Percentiles rank a stretch among this genome's conserved stretches.
phyloP scores from a whole-genome alignment of 2,797 vertebrate species.

The Tympanoctomys barrerae region DNA sequence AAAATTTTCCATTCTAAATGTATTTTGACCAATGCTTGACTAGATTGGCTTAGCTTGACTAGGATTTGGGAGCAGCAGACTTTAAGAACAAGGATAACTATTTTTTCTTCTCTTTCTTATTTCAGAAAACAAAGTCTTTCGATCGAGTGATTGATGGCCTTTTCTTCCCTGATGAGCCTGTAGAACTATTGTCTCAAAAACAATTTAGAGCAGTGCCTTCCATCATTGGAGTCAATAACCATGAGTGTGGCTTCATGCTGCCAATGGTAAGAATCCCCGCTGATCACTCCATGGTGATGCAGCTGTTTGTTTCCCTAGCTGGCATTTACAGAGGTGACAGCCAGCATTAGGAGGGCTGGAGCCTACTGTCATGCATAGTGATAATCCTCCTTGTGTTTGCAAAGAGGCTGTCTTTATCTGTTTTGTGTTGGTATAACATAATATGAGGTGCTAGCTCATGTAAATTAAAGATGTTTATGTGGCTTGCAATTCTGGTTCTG shows the following conservation, averaged over 20 bases:
- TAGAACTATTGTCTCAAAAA: constrained; percentile 88
- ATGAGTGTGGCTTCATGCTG: constrained; percentile 92
- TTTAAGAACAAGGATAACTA: background rate
- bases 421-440: background rate
- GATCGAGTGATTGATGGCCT: constrained; percentile 71
- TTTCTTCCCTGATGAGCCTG: constrained; percentile 86
- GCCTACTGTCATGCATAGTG: no score
- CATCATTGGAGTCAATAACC: constrained; percentile 90
- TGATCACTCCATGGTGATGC: background rate
- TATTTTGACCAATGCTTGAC: background rate
- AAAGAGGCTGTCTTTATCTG: background rate
- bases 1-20: background rate
- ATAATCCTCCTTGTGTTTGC: background rate
- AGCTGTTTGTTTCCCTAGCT: background rate
- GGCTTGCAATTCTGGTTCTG: background rate
- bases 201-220: constrained; percentile 89
- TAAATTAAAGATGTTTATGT: background rate
- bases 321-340: background rate
- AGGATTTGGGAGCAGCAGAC: background rate
- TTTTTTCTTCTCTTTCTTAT: constrained; percentile 42
- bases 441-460: background rate
- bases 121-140: constrained; percentile 68
- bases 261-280: constrained; percentile 84
- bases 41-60: background rate
- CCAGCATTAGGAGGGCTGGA: fast-evolving